A percentile compares a stretch with the other conserved stretches of the same genome.
Evolutionary conservation across 1,140 invertebrate species (phyloP).

Genomic region (Lanistes nyassanus): DNA sequence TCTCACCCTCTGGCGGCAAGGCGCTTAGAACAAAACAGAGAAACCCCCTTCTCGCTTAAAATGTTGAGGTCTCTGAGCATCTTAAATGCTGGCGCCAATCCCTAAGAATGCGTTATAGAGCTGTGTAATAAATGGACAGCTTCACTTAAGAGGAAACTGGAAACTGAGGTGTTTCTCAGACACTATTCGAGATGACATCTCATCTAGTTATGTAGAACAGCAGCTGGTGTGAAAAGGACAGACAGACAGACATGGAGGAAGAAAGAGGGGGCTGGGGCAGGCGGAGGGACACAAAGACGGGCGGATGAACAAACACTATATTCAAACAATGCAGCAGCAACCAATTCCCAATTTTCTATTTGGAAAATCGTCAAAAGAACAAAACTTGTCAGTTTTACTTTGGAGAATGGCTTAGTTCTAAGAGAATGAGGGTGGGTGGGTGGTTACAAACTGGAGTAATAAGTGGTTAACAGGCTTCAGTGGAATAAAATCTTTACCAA

Average conservation of each 20-base stretch:
- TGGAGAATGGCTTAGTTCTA: neutral
- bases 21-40: too few relatives aligned
- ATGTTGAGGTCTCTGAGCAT: neutral
- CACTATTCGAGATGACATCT: neutral
- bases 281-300: neutral
- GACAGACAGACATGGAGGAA: neutral
- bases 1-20: too few relatives aligned
- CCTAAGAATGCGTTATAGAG: too few relatives aligned
- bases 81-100: neutral
- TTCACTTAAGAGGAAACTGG: neutral
- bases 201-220: neutral
- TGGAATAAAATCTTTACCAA: neutral
- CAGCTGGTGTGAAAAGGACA: neutral
- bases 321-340: neutral
- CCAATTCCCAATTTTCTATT: neutral
- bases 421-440: neutral
- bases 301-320: neutral
- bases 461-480: neutral
- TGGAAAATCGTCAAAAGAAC: neutral
- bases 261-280: neutral
- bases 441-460: neutral
- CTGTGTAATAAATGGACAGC: neutral
- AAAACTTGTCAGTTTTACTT: neutral
- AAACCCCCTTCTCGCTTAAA: too few relatives aligned
- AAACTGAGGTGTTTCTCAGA: neutral